Base-by-base conservation (phyloP, 2,797 vertebrate genomes). In the Syngnathus rostellatus region DNA sequence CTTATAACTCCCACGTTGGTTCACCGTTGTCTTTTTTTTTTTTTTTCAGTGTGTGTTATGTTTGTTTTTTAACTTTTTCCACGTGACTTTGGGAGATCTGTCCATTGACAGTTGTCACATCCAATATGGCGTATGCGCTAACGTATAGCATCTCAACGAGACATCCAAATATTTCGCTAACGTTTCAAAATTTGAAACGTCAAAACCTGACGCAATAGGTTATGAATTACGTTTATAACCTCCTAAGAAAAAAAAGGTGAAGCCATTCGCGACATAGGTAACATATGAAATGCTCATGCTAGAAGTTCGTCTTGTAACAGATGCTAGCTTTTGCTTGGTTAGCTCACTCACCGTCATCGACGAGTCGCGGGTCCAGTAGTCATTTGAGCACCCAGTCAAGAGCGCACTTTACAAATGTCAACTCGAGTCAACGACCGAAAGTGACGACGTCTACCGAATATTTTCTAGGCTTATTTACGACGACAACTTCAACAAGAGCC, bases 271-370 rank as follows among this genome's bases (percentile, higher is more conserved):
- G 10, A 19, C 8, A 4, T 2, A 8, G 8, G 14, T 17, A 8
- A 39, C 5, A 9, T 23, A 2, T 12, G 11, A 17, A 1, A 16
- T 31, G 67, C 50, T 67, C 57, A 67, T 38, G 74, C 64, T 69
- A 71, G 62, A 51, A 46, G 23, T 5, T 70, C 63, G 60, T 23
- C 6, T 31, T 43, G 17, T 50, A 43, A n/a, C 5, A 23, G 37
- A 31, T 16, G 72, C 75, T 72, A 72, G 46, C 23, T 12, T 19
- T 62, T 73, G 71, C 72, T 65, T 57, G 40, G n/a, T 69, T 48
- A 63, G 65, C 71, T 43, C 16, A 68, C 81, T 81, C 21, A 79
- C 83, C 62, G 70, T 41, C n/a, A 66, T 38, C 40, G 45, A 3
- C 25, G 48, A 45, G 23, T 48, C 23, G 3, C 25, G 48, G 48